Conservation (phyloP, 2,797 vertebrate species). For the Carapus acus region DNA sequence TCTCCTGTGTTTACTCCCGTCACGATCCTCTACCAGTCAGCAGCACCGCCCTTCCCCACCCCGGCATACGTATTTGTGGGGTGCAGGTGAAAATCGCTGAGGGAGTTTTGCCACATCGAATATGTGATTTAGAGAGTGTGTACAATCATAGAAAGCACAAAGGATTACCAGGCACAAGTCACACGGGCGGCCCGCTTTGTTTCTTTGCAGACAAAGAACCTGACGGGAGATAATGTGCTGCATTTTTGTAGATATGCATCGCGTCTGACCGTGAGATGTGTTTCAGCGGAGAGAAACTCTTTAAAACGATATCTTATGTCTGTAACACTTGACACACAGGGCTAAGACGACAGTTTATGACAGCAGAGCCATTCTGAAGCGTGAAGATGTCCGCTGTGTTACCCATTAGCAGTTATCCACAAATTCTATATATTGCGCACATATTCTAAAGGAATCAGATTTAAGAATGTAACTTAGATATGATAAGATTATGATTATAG, state of each 20-base stretch:
- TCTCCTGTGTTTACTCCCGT: conserved; percentile 25
- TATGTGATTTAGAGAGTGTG: conserved; percentile 59
- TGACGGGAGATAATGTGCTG: conserved; percentile 23
- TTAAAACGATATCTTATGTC: conserved; percentile 44
- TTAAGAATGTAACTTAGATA: conserved; percentile 75
- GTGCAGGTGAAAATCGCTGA: conserved; percentile 38
- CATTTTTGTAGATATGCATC: conserved; percentile 25
- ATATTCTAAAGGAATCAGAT: conserved; percentile 66
- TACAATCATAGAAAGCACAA: conserved; percentile 75
- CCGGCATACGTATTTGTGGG: conserved; percentile 27
- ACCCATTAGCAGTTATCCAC: conserved; percentile 55
- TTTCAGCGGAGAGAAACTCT: conserved; percentile 37
- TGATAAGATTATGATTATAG: conserved; percentile 63
- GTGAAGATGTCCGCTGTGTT: conserved; percentile 42
- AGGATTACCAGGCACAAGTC: conserved; percentile 63
- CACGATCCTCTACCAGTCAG: conserved; percentile 45
- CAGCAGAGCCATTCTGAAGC: conserved; percentile 16
- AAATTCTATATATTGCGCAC: conserved; percentile 62
- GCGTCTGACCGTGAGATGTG: conserved; percentile 18
- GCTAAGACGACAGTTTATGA: conserved; percentile 42
- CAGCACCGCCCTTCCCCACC: no score
- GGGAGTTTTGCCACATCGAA: conserved; percentile 64
- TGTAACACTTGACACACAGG: conserved; percentile 49
- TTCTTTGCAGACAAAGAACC: conserved; percentile 21
- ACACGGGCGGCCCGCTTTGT: conserved; percentile 38